These are phyloP conservation scores for Distichodus sexfasciatus DNA, from an alignment of 2,797 vertebrate species.

Conservation along the genomic window DNA sequence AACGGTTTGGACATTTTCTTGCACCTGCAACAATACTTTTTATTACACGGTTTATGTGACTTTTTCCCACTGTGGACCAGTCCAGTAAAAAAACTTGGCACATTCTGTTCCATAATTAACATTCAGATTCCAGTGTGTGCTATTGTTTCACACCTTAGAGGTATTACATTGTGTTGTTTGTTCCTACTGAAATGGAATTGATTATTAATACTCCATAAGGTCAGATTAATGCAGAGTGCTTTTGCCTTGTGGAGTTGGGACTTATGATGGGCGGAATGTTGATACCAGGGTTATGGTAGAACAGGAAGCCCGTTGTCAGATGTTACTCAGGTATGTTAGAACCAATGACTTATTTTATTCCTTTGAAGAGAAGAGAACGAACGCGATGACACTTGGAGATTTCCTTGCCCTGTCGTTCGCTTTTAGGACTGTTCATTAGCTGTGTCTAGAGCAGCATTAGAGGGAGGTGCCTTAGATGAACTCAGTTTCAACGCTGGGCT, in stretches of 20 bases:
- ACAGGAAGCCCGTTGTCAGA: slow-evolving; percentile 49
- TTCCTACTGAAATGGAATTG: slow-evolving; percentile 31
- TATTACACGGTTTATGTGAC: slow-evolving; percentile 14
- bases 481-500: slow-evolving; percentile 22
- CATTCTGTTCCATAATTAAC: slow-evolving; percentile 21
- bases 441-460: slow-evolving; percentile 27
- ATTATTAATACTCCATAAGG: slow-evolving; percentile 10
- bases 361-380: slow-evolving; percentile 14
- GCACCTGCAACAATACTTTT: not conserved
- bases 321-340: slow-evolving; percentile 58
- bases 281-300: slow-evolving; percentile 40
- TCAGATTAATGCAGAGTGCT: slow-evolving; percentile 16
- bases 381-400: not conserved
- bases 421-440: slow-evolving; percentile 37
- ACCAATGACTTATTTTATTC: slow-evolving; percentile 55
- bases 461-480: slow-evolving; percentile 49
- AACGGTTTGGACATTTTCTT: slow-evolving; percentile 23
- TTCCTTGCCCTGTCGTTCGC: not conserved
- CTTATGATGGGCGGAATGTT: slow-evolving; percentile 15
- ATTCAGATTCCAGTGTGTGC: not conserved
- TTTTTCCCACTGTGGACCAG: slow-evolving; percentile 34
- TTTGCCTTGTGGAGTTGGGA: slow-evolving; percentile 25
- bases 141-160: slow-evolving; percentile 34
- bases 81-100: slow-evolving; percentile 19
- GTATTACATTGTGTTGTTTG: slow-evolving; percentile 21